Conservation (phyloP, 2,113 vertebrate species). For the Balaeniceps rex region DNA sequence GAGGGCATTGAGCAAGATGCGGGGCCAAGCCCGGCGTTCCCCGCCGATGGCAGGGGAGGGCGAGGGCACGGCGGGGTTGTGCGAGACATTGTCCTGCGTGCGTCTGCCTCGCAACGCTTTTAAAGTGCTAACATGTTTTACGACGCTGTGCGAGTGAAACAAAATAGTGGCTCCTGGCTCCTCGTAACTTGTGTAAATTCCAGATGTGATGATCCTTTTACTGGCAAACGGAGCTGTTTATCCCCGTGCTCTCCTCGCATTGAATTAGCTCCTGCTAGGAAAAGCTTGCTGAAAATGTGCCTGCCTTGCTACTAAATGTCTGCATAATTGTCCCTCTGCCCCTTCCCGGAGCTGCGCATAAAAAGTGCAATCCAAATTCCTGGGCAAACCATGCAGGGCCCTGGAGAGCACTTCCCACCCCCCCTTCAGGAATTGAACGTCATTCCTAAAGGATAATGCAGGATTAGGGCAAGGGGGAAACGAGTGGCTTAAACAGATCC, state of each 20-base stretch:
- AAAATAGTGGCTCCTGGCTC: slow-evolving; percentile 54
- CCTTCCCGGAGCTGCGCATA: neutral
- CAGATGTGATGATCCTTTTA: slow-evolving; percentile 46
- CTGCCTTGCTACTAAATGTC: neutral
- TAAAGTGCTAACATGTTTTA: slow-evolving; percentile 30
- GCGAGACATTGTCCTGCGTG: rapidly evolving
- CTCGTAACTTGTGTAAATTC: slow-evolving; percentile 37
- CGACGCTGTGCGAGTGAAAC: neutral
- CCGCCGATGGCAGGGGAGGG: neutral
- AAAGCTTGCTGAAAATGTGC: neutral
- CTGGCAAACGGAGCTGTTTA: slow-evolving; percentile 23
- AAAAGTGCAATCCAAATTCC: slow-evolving; percentile 44
- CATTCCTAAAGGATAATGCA: slow-evolving; percentile 45
- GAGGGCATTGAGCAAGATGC: neutral
- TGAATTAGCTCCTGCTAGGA: slow-evolving; percentile 35
- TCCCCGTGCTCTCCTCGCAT: neutral
- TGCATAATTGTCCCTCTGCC: slow-evolving; percentile 27
- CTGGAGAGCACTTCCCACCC: slow-evolving; percentile 17
- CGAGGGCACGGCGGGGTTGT: rapidly evolving
- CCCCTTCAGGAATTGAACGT: slow-evolving; percentile 24
- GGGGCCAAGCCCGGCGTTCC: neutral
- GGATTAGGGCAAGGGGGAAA: slow-evolving; percentile 58
- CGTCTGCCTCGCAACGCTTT: neutral
- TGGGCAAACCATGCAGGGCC: slow-evolving; percentile 20
- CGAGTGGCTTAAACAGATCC: slow-evolving; percentile 22